Evolutionary conservation across 1,140 invertebrate genomes (phyloP).

Genomic region (Adelges cooleyi): DNA sequence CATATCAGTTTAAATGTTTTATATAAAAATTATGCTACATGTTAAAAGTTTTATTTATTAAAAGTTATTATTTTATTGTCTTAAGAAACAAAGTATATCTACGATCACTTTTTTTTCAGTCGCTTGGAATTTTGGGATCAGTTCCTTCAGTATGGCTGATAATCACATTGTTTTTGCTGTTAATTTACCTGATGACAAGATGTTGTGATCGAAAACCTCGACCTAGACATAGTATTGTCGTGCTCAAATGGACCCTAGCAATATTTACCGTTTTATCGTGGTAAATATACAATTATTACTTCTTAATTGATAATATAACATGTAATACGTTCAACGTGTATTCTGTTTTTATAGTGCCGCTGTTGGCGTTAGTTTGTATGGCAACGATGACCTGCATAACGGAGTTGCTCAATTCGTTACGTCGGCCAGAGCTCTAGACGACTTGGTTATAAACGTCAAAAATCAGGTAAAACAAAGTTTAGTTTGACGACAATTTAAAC

Average conservation of each 20-base stretch:
- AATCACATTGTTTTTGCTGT: slow-evolving; percentile 69
- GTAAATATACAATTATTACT: slow-evolving; percentile 28
- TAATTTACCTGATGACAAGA: slow-evolving; percentile 81
- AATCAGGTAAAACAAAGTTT: slow-evolving; percentile 50
- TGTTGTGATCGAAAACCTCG: slow-evolving; percentile 85
- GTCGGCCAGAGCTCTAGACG: slow-evolving; percentile 64
- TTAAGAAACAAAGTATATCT: too few species aligned
- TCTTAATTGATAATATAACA: not conserved
- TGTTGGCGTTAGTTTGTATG: slow-evolving; percentile 67
- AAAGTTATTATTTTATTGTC: not conserved
- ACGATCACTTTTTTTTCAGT: too few species aligned
- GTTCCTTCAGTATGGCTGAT: slow-evolving; percentile 82
- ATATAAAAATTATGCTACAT: not conserved
- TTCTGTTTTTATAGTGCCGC: slow-evolving; percentile 38
- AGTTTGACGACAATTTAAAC: not conserved
- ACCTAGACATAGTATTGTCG: slow-evolving; percentile 68
- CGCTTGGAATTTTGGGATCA: slow-evolving; percentile 78
- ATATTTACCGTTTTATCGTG: slow-evolving; percentile 56
- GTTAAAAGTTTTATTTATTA: not conserved
- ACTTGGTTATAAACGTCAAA: slow-evolving; percentile 56
- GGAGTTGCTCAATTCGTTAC: slow-evolving; percentile 67
- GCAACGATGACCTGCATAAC: slow-evolving; percentile 86
- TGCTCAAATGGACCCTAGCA: slow-evolving; percentile 69
- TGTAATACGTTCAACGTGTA: not conserved
- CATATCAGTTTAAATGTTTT: not conserved